These are phyloP conservation scores for Isichthys henryi DNA, from an alignment of 2,113 vertebrate species.

Conservation along the genomic window DNA sequence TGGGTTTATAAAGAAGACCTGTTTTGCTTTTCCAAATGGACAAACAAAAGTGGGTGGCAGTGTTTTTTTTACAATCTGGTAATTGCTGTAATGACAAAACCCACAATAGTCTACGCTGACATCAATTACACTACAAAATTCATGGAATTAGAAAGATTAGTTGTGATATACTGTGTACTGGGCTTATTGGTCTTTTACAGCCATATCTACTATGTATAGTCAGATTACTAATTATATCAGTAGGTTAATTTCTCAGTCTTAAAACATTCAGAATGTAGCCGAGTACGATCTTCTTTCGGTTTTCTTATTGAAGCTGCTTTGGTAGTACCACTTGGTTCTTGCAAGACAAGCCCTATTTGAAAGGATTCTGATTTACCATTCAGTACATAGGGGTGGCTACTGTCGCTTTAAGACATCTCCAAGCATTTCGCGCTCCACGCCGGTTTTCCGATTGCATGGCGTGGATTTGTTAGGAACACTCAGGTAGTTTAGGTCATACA, in stretches of 20 bases:
- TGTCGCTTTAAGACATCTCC: background rate
- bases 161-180: background rate
- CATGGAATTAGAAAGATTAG: background rate
- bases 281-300: too few species aligned
- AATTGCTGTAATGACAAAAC: background rate
- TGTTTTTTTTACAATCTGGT: background rate
- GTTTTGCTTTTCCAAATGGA: constrained; percentile 2
- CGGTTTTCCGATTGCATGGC: background rate
- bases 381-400: background rate
- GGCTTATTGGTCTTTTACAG: background rate
- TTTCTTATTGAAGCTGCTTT: background rate
- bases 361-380: background rate
- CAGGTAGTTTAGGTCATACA: background rate
- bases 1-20: background rate
- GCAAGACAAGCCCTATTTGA: background rate
- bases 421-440: background rate
- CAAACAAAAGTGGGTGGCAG: constrained; percentile 1
- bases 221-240: background rate
- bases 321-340: background rate
- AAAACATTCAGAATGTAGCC: background rate
- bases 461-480: background rate
- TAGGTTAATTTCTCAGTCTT: background rate
- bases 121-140: background rate
- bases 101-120: background rate
- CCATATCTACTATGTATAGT: background rate